Base-by-base conservation (phyloP, 2,797 vertebrate genomes). In the Esox lucius region DNA sequence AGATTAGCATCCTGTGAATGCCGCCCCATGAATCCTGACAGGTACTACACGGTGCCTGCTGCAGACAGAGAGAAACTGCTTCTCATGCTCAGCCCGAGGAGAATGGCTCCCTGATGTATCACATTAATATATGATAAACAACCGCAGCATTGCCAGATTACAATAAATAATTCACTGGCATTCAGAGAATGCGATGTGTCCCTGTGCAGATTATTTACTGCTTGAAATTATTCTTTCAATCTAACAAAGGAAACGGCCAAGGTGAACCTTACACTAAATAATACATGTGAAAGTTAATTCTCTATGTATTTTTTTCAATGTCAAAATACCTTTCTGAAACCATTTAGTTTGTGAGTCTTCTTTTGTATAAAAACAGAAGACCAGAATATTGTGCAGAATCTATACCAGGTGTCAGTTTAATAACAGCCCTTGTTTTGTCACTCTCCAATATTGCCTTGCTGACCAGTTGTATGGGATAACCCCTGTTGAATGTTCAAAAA, bases 81-180 rank as follows among this genome's bases (percentile, higher is more conserved):
- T 80, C 87, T 86, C 81, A 78, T 87, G 82, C 84, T 84, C 87
- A 85, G 90, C 88, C 88, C 85, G 86, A 88, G 88, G 85, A 90
- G 87, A 92, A 94, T 91, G 88, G 91, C 87, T 91, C 89, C 88
- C 91, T 92, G 91, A 92, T 93, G 90, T 93, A 94, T 92, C 91
- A 88, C 92, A 93, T 94, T 93, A 93, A 93, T 92, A 94, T 93
- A 92, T 94, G 91, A 94, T 93, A 93, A 93, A 94, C 92, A 93
- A 90, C 93, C 88, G 81, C 62, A 86, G 88, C 91, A 91, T 92
- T 93, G 89, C 90, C 86, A 92, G 91, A 94, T 94, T 93, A 94
- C 85, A 90, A 91, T 94, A 91, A 94, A 94, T 94, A 92, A 94
- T 95, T 94, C 91, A 94, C 90, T 88, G 89, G 85, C 87, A 90